Conservation (phyloP, 2,113 vertebrate species). For the Sceloporus undulatus region DNA sequence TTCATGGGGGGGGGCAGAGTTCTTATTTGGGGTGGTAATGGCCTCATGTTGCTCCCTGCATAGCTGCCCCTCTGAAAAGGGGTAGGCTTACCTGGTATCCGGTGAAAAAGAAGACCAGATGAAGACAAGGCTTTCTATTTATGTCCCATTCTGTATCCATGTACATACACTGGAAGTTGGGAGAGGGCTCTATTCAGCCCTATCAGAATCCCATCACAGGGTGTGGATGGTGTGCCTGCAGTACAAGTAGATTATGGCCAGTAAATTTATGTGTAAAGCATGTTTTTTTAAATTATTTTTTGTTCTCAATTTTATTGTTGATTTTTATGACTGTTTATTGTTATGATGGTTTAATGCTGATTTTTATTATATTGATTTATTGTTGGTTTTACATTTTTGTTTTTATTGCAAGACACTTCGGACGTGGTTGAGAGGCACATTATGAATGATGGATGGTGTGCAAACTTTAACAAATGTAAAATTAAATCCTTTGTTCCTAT, state of each 20-base stretch:
- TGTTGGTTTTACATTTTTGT: background rate
- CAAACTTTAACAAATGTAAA: background rate
- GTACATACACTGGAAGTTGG: background rate
- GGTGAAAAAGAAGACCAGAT: background rate
- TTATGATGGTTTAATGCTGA: background rate
- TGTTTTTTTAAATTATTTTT: background rate
- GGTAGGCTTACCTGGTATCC: background rate
- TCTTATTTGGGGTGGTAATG: too few relatives aligned
- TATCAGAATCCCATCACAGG: too few relatives aligned
- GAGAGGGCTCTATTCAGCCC: background rate
- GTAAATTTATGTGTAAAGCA: background rate
- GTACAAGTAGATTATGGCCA: background rate
- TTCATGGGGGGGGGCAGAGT: too few relatives aligned
- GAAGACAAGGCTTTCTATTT: background rate
- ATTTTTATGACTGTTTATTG: constrained; percentile 9
- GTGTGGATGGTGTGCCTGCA: background rate
- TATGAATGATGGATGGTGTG: constrained; percentile 16
- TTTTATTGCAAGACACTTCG: background rate
- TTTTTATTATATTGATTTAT: constrained; percentile 8
- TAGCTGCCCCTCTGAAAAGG: too few relatives aligned
- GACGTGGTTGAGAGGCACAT: background rate
- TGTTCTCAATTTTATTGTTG: background rate
- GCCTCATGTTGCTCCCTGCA: too few relatives aligned
- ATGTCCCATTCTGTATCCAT: background rate
- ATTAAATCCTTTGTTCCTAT: background rate